Conservation (phyloP, 2,113 vertebrate species). For the Piprites chloris region DNA sequence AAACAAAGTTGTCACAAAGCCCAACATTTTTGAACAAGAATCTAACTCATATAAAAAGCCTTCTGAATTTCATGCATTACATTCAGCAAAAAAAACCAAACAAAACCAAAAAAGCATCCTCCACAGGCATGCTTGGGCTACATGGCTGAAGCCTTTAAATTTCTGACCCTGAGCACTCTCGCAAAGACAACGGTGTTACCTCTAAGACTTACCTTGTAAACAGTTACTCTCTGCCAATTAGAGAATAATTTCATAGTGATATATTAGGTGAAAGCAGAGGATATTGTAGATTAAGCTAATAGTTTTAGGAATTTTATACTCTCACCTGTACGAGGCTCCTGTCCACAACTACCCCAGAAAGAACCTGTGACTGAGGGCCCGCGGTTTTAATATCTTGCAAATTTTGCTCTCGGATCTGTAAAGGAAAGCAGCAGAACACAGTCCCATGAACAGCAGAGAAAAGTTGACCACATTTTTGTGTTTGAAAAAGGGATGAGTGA, state of each 20-base stretch:
- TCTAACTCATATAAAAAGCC: conserved; percentile 8
- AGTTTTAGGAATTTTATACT: conserved; percentile 13
- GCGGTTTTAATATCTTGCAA: conserved; percentile 96
- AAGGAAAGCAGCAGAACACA: background rate
- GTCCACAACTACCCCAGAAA: conserved; percentile 84
- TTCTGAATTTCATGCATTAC: conserved; percentile 68
- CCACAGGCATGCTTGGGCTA: conserved; percentile 47
- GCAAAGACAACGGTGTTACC: conserved; percentile 61
- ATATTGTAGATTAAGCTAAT: background rate
- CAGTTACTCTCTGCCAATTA: conserved; percentile 79
- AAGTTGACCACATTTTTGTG: rapidly evolving
- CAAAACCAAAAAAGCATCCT: background rate
- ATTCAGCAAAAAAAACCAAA: conserved; percentile 35
- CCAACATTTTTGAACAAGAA: conserved; percentile 37
- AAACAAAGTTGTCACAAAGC: conserved; percentile 28
- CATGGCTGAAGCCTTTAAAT: conserved; percentile 23
- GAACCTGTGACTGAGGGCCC: conserved; percentile 93
- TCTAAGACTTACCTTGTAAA: conserved; percentile 84
- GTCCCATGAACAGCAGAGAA: background rate
- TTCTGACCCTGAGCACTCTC: conserved; percentile 55
- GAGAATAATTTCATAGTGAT: conserved; percentile 78
- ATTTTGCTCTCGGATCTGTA: conserved; percentile 96
- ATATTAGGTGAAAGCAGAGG: conserved; percentile 17
- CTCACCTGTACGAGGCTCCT: conserved; percentile 92
- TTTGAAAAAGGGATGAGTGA: background rate